Percentiles rank a stretch among this genome's conserved stretches.
phyloP scores from a whole-genome alignment of 1,140 invertebrate genomes.

The Batillaria attramentaria region DNA sequence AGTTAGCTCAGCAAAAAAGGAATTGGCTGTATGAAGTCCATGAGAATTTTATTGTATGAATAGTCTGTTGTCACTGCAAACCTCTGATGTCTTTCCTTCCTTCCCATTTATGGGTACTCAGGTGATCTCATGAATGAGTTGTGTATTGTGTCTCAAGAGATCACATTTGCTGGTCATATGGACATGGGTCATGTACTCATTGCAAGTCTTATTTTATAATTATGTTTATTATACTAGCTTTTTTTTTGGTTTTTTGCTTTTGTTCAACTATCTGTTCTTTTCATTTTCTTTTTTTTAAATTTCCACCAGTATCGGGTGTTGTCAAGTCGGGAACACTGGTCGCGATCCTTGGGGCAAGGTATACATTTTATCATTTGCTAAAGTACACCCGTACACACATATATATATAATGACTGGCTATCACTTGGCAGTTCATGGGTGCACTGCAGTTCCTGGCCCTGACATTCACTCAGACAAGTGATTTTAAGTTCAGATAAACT shows the following conservation, averaged over 20 bases:
- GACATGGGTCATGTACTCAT: neutral
- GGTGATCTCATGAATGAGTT: no score
- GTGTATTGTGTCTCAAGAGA: neutral
- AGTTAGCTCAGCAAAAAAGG: no score
- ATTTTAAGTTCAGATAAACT: no score
- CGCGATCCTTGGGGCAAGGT: constrained; percentile 89
- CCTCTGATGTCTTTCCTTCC: neutral
- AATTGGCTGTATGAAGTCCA: no score
- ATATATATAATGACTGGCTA: no score
- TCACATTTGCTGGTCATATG: neutral
- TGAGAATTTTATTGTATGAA: no score
- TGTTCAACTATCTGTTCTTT: neutral
- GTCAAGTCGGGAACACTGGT: constrained; percentile 91
- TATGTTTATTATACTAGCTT: neutral
- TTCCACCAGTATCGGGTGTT: constrained; percentile 78
- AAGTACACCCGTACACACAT: neutral
- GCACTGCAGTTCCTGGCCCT: neutral
- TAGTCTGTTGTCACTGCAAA: neutral
- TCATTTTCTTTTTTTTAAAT: neutral
- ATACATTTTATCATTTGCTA: constrained; percentile 22
- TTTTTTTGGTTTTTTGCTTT: neutral
- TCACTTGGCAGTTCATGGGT: no score
- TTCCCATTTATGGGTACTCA: no score
- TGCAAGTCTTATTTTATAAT: neutral
- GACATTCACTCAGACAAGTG: neutral